Base-by-base conservation (phyloP, 2,113 vertebrate genomes). In the Corvus hawaiiensis region DNA sequence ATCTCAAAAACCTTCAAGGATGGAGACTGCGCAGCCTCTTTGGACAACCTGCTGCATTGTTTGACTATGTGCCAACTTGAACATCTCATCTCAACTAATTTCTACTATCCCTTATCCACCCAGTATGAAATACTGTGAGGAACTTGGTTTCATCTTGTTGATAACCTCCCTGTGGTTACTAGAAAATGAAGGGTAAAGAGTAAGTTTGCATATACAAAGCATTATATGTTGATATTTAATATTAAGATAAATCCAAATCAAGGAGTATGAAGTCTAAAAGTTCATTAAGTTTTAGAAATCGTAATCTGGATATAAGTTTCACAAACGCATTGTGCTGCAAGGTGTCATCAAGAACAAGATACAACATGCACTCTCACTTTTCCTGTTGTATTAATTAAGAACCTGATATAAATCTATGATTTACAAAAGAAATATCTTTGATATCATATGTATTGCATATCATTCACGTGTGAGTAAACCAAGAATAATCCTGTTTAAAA, bases 281-380 rank as follows among this genome's bases (percentile, higher is more conserved):
- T 54, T 17, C 51, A 59, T 48, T 1, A 62, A 44, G 28, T 74
- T 93, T 81, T 66, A 49, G 16, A 83, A 91, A 80, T 27, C 22
- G 6, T 63, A 68, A 69, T 54, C 22, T 80, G 32, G 32, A 44
- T 64, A 33, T 20, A 39, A 89, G 58, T 73, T 61, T 89, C 37
- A 87, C 18, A 68, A 75, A 39, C 59, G 19, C 6, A 3, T 72
- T 32, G 7, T 74, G 20, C 48, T 90, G 39, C 48, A 74, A 41
- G 0, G 0, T 13, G 23, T 32, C 39, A 44, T 75, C 16, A 44
- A 84, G 27, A 69, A 51, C 3, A n/a, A 81, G 2, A 11, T 49
- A 77, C 7, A 77, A 84, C 88, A 89, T 23, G 19, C 10, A 44
- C 18, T 89, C 26, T 48, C n/a, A 75, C 15, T 13, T 84, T 28